phyloP scores from a whole-genome alignment of 1,140 invertebrate species.

The Drosophila rhopaloa region DNA sequence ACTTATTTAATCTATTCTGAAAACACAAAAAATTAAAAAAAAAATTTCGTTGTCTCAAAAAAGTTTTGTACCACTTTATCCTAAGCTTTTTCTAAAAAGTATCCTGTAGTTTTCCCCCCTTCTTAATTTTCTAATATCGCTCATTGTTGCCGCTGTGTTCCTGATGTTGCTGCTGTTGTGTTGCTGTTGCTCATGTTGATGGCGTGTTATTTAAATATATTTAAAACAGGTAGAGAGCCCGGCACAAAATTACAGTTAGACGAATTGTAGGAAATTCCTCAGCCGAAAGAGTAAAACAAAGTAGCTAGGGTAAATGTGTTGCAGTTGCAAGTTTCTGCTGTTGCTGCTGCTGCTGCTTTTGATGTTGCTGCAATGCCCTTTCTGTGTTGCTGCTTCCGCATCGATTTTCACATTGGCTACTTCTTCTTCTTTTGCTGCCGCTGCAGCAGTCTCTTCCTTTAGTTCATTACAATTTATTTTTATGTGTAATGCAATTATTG shows the following conservation, averaged over 20 bases:
- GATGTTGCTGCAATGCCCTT: constrained; percentile 16
- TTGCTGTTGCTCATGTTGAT: constrained; percentile 55
- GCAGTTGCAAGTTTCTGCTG: constrained; percentile 23
- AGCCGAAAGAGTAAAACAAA: constrained; percentile 41
- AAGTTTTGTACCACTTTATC: not conserved
- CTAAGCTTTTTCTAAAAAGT: no score
- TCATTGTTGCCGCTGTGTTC: constrained; percentile 10
- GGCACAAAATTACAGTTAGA: constrained; percentile 44
- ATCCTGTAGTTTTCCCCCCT: not conserved
- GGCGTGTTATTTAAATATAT: constrained; percentile 58
- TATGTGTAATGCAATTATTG: constrained; percentile 83
- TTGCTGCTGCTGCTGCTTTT: constrained; percentile 5
- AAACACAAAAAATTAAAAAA: no score
- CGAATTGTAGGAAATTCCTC: constrained; percentile 49
- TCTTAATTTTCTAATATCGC: not conserved
- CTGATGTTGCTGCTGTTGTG: constrained; percentile 17
- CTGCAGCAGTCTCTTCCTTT: constrained; percentile 63
- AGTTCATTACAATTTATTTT: constrained; percentile 83
- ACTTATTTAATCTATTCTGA: no score
- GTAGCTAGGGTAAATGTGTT: constrained; percentile 12
- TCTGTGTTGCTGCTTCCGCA: constrained; percentile 71
- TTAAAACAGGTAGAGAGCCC: constrained; percentile 30
- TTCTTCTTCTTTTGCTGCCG: constrained; percentile 22
- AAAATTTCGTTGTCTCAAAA: no score
- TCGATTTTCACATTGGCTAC: constrained; percentile 77